Evolutionary conservation across 1,140 invertebrate genomes (phyloP).

Genomic region (Calycopis cecrops): DNA sequence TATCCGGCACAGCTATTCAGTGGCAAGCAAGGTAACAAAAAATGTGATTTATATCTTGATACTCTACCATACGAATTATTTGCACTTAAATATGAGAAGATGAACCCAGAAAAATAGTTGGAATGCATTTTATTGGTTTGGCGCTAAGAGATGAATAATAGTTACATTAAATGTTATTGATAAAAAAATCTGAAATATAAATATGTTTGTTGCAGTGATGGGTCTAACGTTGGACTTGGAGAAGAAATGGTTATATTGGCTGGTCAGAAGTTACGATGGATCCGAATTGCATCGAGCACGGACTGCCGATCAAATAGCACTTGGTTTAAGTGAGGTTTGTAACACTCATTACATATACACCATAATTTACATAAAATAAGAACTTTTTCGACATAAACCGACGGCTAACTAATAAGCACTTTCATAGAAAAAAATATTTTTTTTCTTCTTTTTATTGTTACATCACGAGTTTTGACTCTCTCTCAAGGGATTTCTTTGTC

Average conservation of each 20-base stretch:
- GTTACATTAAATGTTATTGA: no score
- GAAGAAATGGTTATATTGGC: conserved; percentile 85
- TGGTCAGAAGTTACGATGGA: conserved; percentile 84
- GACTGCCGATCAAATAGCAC: conserved; percentile 75
- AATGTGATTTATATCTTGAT: conserved; percentile 9
- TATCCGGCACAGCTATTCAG: conserved; percentile 85
- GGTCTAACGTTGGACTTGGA: conserved; percentile 88
- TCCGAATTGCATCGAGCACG: conserved; percentile 82
- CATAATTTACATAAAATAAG: no score
- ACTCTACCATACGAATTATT: conserved; percentile 16
- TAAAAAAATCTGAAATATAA: no score
- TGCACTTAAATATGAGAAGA: conserved; percentile 8
- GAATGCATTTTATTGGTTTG: no score
- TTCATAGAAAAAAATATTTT: no score
- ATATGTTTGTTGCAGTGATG: conserved; percentile 77
- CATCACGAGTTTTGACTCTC: no score
- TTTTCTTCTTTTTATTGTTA: no score
- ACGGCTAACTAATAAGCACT: no score
- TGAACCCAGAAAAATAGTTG: no score
- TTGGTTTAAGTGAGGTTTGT: conserved; percentile 48
- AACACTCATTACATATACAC: background rate
- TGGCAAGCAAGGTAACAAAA: conserved; percentile 80
- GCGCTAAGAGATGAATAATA: no score
- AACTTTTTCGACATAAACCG: no score
- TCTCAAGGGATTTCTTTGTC: no score